phyloP scores from a whole-genome alignment of 2,113 vertebrate species.

The Tragelaphus buxtoni region DNA sequence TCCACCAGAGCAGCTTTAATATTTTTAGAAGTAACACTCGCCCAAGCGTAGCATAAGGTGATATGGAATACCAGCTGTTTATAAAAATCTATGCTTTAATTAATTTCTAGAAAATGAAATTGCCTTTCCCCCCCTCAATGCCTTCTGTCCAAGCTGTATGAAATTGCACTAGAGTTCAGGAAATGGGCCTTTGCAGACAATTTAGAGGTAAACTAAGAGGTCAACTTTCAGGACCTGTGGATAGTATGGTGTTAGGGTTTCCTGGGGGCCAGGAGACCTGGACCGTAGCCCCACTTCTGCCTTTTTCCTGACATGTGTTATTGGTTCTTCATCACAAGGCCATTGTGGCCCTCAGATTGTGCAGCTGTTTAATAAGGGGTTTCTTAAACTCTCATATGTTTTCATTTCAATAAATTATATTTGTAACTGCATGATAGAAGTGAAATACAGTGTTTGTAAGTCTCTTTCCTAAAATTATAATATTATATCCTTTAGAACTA shows the following conservation, averaged over 20 bases:
- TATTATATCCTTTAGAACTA: neutral
- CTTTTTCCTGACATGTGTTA: neutral
- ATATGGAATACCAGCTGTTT: slow-evolving; percentile 44
- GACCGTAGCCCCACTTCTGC: neutral
- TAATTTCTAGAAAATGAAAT: slow-evolving; percentile 60
- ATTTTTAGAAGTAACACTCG: slow-evolving; percentile 61
- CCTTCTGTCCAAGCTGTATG: slow-evolving; percentile 2
- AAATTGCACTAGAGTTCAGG: neutral
- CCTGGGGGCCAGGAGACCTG: neutral
- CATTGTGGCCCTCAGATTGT: neutral
- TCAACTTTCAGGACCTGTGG: neutral
- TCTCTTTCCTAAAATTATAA: neutral
- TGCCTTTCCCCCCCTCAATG: neutral
- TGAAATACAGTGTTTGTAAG: neutral
- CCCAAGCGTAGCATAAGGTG: slow-evolving; percentile 42
- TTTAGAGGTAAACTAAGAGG: neutral
- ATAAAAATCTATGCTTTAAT: slow-evolving; percentile 54
- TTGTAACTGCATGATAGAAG: neutral
- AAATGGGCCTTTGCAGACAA: neutral
- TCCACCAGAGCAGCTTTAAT: slow-evolving; percentile 42
- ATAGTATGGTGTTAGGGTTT: neutral
- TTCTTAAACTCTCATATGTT: neutral
- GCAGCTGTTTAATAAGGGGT: neutral
- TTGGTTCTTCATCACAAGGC: neutral
- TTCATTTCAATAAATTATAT: neutral